Evolutionary conservation across 2,888 invertebrate genomes (phyloP), one percentile per base, ranked within the genome.

Genomic region (Spodoptera littoralis): DNA sequence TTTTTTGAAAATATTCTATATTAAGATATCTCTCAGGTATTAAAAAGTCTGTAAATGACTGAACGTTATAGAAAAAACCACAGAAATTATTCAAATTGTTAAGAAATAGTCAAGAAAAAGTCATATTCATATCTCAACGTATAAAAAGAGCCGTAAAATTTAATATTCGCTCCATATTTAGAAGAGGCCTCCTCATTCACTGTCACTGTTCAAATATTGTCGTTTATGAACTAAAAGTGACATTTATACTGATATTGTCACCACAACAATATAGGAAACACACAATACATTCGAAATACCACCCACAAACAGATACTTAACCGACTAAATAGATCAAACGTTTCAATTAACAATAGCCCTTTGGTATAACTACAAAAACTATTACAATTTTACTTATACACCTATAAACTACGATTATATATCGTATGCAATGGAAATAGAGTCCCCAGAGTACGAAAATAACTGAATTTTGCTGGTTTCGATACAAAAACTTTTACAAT

Each of bases 341-440:
- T 82, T 86, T 88, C 88, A 88, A 88, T 88, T 87, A 86, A 88
- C 88, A 88, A 88, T 87, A 77, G 84, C 77, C 73, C 74, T 79
- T 36, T 79, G 76, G 70, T 76, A 83, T 81, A 79, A 79, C 75
- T 79, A 81, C 76, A 81, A 81, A 77, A 82, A 80, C 76, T 73
- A 50, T 57, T 59, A 53, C 56, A 65, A 36, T 36, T 6, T 36
- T 36, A 5, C 36, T 8, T 36, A 0, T 36, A 36, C 36, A 36
- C 42, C 11, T 9, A 57, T 48, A 60, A 70, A 30, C 13, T 44
- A 24, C 59, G 30, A 72, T 36, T 77, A 71, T 71, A 18, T 65
- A 53, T 56, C 36, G 22, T 77, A 79, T 41, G 0, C 8, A 8
- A 0, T 42, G 0, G 8, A 13, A 11, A 60, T 68, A 72, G 30